phyloP scores from a whole-genome alignment of 1,140 invertebrate species.

The Steinernema feltiae region DNA sequence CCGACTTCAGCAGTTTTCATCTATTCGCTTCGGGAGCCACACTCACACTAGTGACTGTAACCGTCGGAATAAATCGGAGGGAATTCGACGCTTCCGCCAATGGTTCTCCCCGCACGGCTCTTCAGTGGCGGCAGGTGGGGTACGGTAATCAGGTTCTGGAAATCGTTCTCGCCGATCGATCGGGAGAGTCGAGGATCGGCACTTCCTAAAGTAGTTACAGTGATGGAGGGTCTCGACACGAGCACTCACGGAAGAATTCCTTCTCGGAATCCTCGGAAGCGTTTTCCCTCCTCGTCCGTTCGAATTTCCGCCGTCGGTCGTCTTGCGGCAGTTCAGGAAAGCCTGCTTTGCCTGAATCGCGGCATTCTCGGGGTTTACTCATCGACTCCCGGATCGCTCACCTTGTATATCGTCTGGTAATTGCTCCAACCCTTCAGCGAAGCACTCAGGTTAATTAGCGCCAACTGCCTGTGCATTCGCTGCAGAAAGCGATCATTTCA shows the following conservation, averaged over 20 bases:
- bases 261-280: background rate
- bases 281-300: background rate
- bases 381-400: background rate
- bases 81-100: background rate
- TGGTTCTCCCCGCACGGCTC: background rate
- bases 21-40: too few species aligned
- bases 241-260: background rate
- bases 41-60: background rate
- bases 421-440: constrained; percentile 14
- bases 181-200: background rate
- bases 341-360: constrained; percentile 5
- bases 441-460: constrained; percentile 12
- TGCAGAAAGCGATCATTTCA: constrained; percentile 7
- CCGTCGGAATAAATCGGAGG: background rate
- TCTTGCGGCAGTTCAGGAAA: background rate
- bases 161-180: background rate
- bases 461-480: constrained; percentile 15
- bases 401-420: constrained; percentile 17
- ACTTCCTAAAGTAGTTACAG: too few species aligned
- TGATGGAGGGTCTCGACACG: too few species aligned
- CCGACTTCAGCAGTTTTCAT: background rate
- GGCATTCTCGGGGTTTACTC: background rate
- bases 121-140: background rate
- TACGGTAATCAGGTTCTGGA: background rate
- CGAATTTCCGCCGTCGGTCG: background rate